Conservation (phyloP, 2,113 vertebrate genomes). For the Dromiciops gliroides region DNA sequence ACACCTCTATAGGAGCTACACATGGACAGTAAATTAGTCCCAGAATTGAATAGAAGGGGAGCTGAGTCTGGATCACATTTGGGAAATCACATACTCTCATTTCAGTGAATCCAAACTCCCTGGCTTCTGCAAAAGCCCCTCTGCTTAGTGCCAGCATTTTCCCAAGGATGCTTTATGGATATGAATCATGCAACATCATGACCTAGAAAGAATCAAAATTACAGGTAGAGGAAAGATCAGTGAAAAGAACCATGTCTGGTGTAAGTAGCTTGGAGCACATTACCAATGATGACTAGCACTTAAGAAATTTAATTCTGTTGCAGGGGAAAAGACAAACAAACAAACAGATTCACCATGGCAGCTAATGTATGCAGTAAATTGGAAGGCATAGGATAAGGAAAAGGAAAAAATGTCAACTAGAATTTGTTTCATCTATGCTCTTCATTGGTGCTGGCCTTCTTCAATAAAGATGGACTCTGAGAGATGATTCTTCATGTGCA, state of each 20-base stretch:
- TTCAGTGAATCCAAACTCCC: background rate
- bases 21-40: background rate
- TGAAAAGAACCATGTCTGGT: background rate
- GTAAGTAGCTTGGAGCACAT: background rate
- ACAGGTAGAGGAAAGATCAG: background rate
- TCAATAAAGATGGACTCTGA: background rate
- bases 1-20: background rate
- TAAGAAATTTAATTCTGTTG: background rate
- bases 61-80: background rate
- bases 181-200: background rate
- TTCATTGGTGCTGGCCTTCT: background rate
- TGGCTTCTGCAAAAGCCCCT: background rate
- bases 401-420: background rate
- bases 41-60: background rate
- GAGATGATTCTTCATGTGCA: background rate
- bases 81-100: background rate
- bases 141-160: background rate
- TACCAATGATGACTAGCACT: background rate
- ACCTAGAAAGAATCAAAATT: background rate
- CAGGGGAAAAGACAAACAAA: background rate
- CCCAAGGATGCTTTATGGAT: background rate
- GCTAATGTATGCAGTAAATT: background rate
- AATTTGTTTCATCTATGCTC: background rate
- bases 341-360: background rate
- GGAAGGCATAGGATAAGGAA: background rate